Evolutionary conservation across 2,888 invertebrate genomes (phyloP).

Genomic region (Zygaena filipendulae): DNA sequence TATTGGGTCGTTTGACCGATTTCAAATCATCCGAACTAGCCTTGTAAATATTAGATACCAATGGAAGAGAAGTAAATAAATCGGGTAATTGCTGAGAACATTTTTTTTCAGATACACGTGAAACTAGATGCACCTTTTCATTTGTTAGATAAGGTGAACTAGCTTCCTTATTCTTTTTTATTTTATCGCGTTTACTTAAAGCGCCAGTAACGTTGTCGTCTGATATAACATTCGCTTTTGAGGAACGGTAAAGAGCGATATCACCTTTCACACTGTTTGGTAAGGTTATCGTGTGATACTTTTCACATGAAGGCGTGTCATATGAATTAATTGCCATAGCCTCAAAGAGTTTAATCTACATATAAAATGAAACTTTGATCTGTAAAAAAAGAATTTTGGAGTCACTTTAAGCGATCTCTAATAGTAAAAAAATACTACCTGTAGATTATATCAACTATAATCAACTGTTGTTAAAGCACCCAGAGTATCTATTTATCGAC

Average conservation of each 20-base stretch:
- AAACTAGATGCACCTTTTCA: slow-evolving; percentile 31
- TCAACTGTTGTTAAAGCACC: no score
- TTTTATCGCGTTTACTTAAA: slow-evolving; percentile 22
- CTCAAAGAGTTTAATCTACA: no score
- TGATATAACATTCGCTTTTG: slow-evolving; percentile 2
- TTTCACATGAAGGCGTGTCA: no score
- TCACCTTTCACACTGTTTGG: no score
- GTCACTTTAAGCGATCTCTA: slow-evolving; percentile 2
- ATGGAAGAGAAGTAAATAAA: slow-evolving; percentile 34
- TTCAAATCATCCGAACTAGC: slow-evolving; percentile 50
- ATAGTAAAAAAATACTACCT: slow-evolving; percentile 8
- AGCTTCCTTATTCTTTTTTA: slow-evolving; percentile 20
- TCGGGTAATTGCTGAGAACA: slow-evolving; percentile 27
- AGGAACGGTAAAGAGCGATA: no score
- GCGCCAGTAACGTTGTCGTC: no score
- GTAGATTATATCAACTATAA: no score
- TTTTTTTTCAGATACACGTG: slow-evolving; percentile 36
- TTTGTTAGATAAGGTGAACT: slow-evolving; percentile 33
- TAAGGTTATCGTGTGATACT: no score
- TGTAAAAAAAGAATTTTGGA: no score
- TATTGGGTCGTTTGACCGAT: slow-evolving; percentile 24
- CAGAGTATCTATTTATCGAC: no score
- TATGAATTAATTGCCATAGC: slow-evolving; percentile 34
- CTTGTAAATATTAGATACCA: slow-evolving; percentile 41
- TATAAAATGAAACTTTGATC: no score